A percentile compares a stretch with the other conserved stretches of the same genome.
Evolutionary conservation across 2,113 vertebrate species (phyloP).

Genomic region (Seriola rivoliana): DNA sequence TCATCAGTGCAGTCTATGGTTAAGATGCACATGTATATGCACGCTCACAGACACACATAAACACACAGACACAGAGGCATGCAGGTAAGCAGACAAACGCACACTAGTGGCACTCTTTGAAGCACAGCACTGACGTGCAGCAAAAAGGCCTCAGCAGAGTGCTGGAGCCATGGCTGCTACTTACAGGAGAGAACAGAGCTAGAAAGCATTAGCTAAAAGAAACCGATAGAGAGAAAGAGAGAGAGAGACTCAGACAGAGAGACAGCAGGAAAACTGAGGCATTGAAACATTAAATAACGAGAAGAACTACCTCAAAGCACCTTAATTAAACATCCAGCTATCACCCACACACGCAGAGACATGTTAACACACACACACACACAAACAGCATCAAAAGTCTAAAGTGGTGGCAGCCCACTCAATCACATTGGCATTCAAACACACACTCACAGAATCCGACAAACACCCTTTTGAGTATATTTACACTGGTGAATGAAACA

Average conservation of each 20-base stretch:
- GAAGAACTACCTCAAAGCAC: not conserved
- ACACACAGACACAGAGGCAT: not conserved
- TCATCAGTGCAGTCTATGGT: slow-evolving; percentile 15
- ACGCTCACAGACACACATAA: not conserved
- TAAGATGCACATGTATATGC: not conserved
- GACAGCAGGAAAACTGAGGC: not conserved
- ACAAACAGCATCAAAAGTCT: not conserved
- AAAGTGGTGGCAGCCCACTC: not conserved
- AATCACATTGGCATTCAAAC: not conserved
- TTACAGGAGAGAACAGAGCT: not conserved
- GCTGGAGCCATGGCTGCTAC: not conserved
- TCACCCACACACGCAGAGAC: not conserved
- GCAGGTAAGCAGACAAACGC: not conserved
- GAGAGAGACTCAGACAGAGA: not conserved
- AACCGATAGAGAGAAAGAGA: not conserved
- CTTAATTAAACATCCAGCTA: slow-evolving; percentile 11
- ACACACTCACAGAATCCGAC: not conserved
- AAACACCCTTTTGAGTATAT: not conserved
- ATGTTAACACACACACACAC: not conserved
- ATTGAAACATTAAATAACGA: not conserved
- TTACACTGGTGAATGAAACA: not conserved
- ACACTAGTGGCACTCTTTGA: slow-evolving; percentile 9
- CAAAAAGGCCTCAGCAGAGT: slow-evolving; percentile 47
- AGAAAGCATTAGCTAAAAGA: not conserved
- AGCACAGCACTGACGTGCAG: slow-evolving; percentile 23